Base-by-base conservation (phyloP, 2,888 invertebrate genomes). In the Limnephilus marmoratus region DNA sequence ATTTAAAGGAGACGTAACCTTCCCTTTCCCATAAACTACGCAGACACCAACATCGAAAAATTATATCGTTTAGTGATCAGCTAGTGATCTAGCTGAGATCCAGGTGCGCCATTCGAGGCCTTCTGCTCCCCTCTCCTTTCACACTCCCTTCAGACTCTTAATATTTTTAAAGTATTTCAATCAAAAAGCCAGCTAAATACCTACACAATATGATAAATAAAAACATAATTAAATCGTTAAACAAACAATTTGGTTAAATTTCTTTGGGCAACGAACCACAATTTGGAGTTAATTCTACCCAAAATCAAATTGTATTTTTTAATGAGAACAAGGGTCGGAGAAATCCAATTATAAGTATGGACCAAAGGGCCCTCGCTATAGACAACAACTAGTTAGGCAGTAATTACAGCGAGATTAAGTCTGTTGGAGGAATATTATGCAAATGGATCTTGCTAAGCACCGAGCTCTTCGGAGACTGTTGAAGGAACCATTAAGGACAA, bases 361-460 rank as follows among this genome's bases (percentile, higher is more conserved):
- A 37, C 34, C 34, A 34, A 34, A 83, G 9, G 83, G 83, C 83
- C 37, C 83, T 37, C 37, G 83, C 83, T 34, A 37, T 34, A 83
- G 83, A 83, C 83, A 37, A 83, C 83, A 83, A 83, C 83, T 83
- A 83, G 83, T 34, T 83, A 37, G 24, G 83, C n/a, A 83, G 83
- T 37, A 83, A 83, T 83, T 83, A 83, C 83, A 37, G 83, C 34
- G n/a, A 68, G 68, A 68, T 68, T 24, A 68, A 68, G 68, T n/a
- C 68, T 37, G 81, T 41, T 68, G 37, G 24, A 89, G 81, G 80
- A 41, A 89, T 81, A 89, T 89, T 89, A 89, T 45, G 88, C 81
- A 89, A 89, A 89, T 89, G 37, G 88, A n/a, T 89, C 68, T 53
- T 49, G 34, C 34, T 34, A 81, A 89, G 80, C 37, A n/a, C 80